phyloP scores from a whole-genome alignment of 2,888 invertebrate genomes.

The Zygaena filipendulae region DNA sequence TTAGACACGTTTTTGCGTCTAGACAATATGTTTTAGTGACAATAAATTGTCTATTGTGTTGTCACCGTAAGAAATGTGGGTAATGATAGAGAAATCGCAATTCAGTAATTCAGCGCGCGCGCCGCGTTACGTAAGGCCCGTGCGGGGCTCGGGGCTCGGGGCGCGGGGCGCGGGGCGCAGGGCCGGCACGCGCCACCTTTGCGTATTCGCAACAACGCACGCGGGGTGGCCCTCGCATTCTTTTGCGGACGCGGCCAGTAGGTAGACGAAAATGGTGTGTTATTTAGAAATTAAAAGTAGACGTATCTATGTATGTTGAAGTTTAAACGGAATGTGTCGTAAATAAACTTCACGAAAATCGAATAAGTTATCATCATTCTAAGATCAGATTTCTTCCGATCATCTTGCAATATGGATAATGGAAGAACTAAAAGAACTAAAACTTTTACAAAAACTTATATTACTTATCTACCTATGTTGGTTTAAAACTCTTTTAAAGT shows the following conservation, averaged over 20 bases:
- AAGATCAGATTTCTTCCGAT: constrained; percentile 5
- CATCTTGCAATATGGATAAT: no score
- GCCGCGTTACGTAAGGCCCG: constrained; percentile 47
- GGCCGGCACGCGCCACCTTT: constrained; percentile 44
- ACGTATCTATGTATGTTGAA: no score
- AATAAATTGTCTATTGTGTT: constrained; percentile 35
- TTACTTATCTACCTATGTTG: no score
- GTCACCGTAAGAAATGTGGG: constrained; percentile 44
- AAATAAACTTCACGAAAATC: no score
- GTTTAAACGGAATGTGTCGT: no score
- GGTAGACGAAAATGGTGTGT: constrained; percentile 14
- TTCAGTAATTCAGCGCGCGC: constrained; percentile 54
- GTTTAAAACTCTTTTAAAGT: no score
- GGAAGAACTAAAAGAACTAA: no score
- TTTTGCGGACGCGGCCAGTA: constrained; percentile 29
- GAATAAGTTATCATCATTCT: no score
- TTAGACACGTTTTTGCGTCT: constrained; percentile 31
- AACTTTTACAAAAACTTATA: no score
- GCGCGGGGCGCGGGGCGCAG: constrained; percentile 17
- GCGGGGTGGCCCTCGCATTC: constrained; percentile 57
- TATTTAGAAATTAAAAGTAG: no score
- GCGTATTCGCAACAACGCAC: constrained; percentile 42
- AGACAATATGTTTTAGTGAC: constrained; percentile 40
- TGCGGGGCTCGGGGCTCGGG: constrained; percentile 20
- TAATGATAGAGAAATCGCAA: constrained; percentile 50